Evolutionary conservation across 1,140 invertebrate genomes (phyloP).

Genomic region (Eumeta japonica): DNA sequence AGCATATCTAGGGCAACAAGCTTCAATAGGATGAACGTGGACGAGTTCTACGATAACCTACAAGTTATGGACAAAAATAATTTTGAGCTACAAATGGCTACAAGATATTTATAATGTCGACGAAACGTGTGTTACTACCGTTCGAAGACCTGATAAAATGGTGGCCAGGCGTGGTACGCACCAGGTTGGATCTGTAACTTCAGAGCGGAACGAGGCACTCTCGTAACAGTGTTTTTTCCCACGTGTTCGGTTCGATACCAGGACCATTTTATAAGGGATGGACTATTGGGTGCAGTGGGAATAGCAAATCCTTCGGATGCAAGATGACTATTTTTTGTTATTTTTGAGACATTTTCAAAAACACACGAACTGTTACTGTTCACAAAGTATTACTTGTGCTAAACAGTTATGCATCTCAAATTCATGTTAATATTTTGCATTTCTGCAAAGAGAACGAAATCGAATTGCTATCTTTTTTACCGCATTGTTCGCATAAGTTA

Average conservation of each 20-base stretch:
- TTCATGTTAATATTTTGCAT: slow-evolving; percentile 16
- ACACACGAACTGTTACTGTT: slow-evolving; percentile 14
- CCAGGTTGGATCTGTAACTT: slow-evolving; percentile 45
- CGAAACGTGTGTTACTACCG: slow-evolving; percentile 52
- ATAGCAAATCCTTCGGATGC: slow-evolving; percentile 37
- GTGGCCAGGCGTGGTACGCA: slow-evolving; percentile 37
- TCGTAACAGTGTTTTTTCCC: slow-evolving; percentile 36
- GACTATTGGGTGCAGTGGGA: slow-evolving; percentile 19
- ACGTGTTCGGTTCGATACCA: slow-evolving; percentile 37
- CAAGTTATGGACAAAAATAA: no score
- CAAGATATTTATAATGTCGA: slow-evolving; percentile 32
- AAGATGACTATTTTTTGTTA: slow-evolving; percentile 26
- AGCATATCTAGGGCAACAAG: slow-evolving; percentile 46
- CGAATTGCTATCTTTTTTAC: slow-evolving; percentile 26
- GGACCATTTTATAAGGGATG: no score
- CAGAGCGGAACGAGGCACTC: slow-evolving; percentile 41
- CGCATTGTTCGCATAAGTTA: slow-evolving; percentile 28
- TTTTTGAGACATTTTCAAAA: slow-evolving; percentile 35
- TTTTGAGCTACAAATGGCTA: slow-evolving; percentile 14
- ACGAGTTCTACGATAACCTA: slow-evolving; percentile 26
- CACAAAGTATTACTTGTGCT: slow-evolving; percentile 19
- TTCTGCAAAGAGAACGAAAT: slow-evolving; percentile 33
- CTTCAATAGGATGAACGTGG: slow-evolving; percentile 52
- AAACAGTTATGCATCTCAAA: slow-evolving; percentile 23
- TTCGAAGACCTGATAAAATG: slow-evolving; percentile 23